Percentiles rank a stretch among this genome's conserved stretches.
Conservation (phyloP, 2,888 invertebrate species). For the Micoletzkya japonica region DNA sequence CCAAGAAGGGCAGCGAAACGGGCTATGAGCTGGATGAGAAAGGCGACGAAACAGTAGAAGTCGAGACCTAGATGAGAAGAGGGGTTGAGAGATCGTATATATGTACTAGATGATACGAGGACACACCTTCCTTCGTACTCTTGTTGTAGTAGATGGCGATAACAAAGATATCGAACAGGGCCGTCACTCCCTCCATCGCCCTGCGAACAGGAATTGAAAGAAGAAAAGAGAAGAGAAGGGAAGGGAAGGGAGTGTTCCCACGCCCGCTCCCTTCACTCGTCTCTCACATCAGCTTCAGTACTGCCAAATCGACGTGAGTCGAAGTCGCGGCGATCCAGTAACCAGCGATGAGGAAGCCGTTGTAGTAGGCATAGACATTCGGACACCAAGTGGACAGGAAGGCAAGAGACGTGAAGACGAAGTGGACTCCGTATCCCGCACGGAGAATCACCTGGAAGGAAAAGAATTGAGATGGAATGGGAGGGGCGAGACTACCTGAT, state of each 20-base stretch:
- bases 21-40: constrained; percentile 19
- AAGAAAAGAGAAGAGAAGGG: not conserved
- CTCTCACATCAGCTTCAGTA: constrained; percentile 22
- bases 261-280: not conserved
- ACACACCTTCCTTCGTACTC: constrained; percentile 18
- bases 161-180: constrained; percentile 26
- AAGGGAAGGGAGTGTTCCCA: not conserved
- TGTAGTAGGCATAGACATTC: constrained; percentile 28
- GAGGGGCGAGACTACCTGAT: constrained; percentile 2
- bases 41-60: constrained; percentile 25
- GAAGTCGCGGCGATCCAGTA: constrained; percentile 28
- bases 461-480: too few relatives aligned
- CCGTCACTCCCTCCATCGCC: constrained; percentile 24
- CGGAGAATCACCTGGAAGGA: constrained; percentile 11
- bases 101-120: not conserved
- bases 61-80: constrained; percentile 19
- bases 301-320: constrained; percentile 17
- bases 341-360: constrained; percentile 24
- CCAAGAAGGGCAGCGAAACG: constrained; percentile 16
- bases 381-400: constrained; percentile 23
- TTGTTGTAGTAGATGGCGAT: constrained; percentile 28
- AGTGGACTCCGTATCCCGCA: constrained; percentile 16
- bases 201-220: constrained; percentile 1
- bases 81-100: not conserved
- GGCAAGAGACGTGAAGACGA: constrained; percentile 11